Evolutionary conservation across 2,113 vertebrate genomes (phyloP).

Genomic region (Nyctibius bracteatus): DNA sequence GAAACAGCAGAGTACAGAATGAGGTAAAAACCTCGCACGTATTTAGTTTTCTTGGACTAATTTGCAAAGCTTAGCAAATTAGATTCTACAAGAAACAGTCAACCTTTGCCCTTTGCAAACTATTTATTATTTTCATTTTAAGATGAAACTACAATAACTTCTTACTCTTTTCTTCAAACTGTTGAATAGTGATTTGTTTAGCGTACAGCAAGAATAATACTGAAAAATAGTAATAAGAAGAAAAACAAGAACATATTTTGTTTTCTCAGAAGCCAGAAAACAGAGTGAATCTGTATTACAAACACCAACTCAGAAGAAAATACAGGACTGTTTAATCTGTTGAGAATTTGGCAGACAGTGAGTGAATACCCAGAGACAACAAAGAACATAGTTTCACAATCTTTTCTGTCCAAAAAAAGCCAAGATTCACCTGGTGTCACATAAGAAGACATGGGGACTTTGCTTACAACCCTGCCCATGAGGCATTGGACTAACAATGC

Average conservation of each 20-base stretch:
- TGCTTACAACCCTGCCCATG: neutral
- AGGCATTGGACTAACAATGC: neutral
- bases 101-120: conserved; percentile 27
- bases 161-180: conserved; percentile 5
- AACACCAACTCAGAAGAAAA: neutral
- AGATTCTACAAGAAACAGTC: conserved; percentile 25
- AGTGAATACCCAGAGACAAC: neutral
- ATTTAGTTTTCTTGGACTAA: conserved; percentile 34
- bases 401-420: neutral
- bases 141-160: conserved; percentile 33
- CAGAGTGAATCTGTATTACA: neutral
- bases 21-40: conserved; percentile 8
- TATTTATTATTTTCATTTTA: conserved; percentile 54
- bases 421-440: neutral
- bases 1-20: conserved; percentile 2
- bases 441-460: neutral
- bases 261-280: neutral
- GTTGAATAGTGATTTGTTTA: conserved; percentile 4
- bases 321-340: neutral
- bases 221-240: neutral
- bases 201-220: neutral
- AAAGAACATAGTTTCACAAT: neutral
- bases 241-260: neutral
- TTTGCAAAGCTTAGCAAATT: conserved; percentile 55
- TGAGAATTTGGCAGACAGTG: neutral